Percentiles rank a stretch among this genome's conserved stretches.
phyloP scores from a whole-genome alignment of 1,140 invertebrate genomes.

The Anagrus nilaparvatae region DNA sequence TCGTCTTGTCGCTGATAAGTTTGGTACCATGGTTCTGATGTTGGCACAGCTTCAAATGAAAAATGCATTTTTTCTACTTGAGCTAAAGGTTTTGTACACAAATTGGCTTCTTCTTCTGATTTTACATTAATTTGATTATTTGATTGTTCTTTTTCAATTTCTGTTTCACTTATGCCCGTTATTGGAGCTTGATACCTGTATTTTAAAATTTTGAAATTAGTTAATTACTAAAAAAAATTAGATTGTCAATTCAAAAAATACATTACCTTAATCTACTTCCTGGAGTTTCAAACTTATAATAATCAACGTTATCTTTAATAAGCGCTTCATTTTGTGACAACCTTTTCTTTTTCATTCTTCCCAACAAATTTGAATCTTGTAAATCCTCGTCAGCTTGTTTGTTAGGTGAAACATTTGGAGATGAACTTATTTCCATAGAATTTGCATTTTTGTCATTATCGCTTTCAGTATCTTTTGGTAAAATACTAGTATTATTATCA shows the following conservation, averaged over 20 bases:
- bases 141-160: slow-evolving; percentile 17
- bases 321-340: slow-evolving; percentile 48
- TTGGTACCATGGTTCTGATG: slow-evolving; percentile 64
- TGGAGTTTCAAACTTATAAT: slow-evolving; percentile 52
- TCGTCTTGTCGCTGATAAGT: slow-evolving; percentile 65
- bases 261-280: slow-evolving; percentile 41
- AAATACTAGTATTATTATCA: slow-evolving; percentile 32
- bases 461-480: slow-evolving; percentile 41
- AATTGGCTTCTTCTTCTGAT: slow-evolving; percentile 21
- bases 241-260: neutral
- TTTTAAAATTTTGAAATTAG: neutral
- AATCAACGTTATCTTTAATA: slow-evolving; percentile 50
- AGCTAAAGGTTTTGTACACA: slow-evolving; percentile 43
- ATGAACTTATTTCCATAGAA: slow-evolving; percentile 21
- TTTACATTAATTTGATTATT: slow-evolving; percentile 8
- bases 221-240: slow-evolving; percentile 1
- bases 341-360: slow-evolving; percentile 38
- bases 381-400: slow-evolving; percentile 36
- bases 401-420: slow-evolving; percentile 14
- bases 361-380: slow-evolving; percentile 18
- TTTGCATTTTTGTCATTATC: slow-evolving; percentile 20
- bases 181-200: slow-evolving; percentile 30
- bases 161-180: slow-evolving; percentile 25
- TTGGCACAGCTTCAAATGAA: slow-evolving; percentile 63
- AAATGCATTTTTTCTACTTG: slow-evolving; percentile 57